Evolutionary conservation across 1,140 invertebrate species (phyloP).

Genomic region (Phenacoccus solenopsis): DNA sequence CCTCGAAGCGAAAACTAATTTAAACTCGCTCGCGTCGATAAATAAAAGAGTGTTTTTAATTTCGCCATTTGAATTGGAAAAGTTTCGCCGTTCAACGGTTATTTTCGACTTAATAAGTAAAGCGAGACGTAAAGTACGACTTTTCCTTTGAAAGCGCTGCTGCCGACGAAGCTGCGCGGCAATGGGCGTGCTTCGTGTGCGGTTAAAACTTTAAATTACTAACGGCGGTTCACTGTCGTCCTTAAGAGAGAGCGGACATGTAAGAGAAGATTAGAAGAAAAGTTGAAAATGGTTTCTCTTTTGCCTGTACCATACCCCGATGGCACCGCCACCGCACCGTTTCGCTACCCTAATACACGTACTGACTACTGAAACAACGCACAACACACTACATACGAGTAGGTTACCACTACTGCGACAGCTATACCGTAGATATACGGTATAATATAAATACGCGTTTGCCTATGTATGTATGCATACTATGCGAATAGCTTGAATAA

Average conservation of each 20-base stretch:
- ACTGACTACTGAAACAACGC: no score
- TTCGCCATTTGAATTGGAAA: neutral
- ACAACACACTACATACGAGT: no score
- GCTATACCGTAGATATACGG: neutral
- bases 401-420: neutral
- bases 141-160: neutral
- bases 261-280: conserved; percentile 18
- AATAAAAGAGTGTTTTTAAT: neutral
- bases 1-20: conserved; percentile 4
- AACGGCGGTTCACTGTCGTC: conserved; percentile 9
- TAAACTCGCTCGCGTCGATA: neutral
- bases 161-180: neutral
- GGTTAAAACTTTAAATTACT: conserved; percentile 18
- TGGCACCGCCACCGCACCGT: no score
- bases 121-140: neutral
- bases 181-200: conserved; percentile 6
- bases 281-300: conserved; percentile 12
- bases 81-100: neutral
- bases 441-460: no score
- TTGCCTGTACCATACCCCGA: neutral
- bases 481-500: conserved; percentile 13
- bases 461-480: neutral
- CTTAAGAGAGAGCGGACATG: conserved; percentile 13
- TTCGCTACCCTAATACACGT: no score
- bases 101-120: neutral